Percentiles rank a stretch among this genome's conserved stretches.
Conservation (phyloP, 92 coral and sea anemone species). For the Phenganax marumi region DNA sequence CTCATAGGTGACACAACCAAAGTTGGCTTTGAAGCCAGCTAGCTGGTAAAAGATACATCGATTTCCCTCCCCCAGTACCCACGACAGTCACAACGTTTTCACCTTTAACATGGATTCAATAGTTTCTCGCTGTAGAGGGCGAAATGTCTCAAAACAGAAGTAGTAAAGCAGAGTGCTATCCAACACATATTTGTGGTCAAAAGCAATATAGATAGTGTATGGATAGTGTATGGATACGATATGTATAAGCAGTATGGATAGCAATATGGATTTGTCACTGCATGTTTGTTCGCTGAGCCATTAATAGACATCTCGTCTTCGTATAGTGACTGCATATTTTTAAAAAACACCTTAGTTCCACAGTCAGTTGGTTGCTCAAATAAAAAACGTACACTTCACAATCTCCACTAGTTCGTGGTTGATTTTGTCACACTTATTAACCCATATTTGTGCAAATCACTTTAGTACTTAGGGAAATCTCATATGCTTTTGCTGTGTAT, state of each 20-base stretch:
- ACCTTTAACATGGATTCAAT: not conserved
- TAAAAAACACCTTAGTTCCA: too few species aligned
- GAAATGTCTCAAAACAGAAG: not conserved
- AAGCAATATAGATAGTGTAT: not conserved
- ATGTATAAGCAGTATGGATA: too few species aligned
- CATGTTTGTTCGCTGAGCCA: not conserved
- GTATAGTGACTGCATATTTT: not conserved
- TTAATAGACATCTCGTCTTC: not conserved
- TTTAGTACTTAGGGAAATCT: too few species aligned
- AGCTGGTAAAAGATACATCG: constrained; percentile 36
- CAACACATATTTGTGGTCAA: not conserved
- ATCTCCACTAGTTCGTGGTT: not conserved
- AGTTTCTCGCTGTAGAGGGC: constrained; percentile 5
- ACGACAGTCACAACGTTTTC: constrained; percentile 14
- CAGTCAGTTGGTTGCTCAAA: not conserved
- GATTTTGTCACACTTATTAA: not conserved
- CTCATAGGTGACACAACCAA: constrained; percentile 34
- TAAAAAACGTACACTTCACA: not conserved
- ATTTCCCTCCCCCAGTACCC: constrained; percentile 13
- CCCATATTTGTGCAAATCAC: not conserved
- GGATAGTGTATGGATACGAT: too few species aligned
- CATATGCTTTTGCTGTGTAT: too few species aligned
- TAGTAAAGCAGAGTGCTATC: not conserved
- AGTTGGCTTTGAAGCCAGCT: constrained; percentile 26
- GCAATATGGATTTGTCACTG: not conserved